A percentile compares a stretch with the other conserved stretches of the same genome.
These are phyloP conservation scores for Myathropa florea DNA, from an alignment of 2,888 invertebrate genomes.

Conservation along the genomic window DNA sequence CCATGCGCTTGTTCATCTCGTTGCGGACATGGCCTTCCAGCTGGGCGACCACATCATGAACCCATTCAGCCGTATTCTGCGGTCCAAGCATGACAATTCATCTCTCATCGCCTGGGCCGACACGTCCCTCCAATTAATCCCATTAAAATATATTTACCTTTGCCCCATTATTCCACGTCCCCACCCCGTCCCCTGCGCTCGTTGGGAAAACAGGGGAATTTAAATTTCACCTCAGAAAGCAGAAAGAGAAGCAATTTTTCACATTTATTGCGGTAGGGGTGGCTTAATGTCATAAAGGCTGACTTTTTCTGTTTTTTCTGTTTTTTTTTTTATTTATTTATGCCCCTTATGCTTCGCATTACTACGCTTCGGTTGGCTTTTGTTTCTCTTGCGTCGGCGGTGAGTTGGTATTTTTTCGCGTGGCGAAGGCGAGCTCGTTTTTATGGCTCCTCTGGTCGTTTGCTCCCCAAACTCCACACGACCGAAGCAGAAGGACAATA, in stretches of 20 bases:
- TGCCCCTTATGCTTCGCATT: slow-evolving; percentile 26
- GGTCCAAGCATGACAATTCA: not conserved
- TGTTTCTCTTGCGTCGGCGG: not conserved
- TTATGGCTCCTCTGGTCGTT: too few species aligned
- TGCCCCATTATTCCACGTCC: not conserved
- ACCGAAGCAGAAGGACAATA: not conserved
- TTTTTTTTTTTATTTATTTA: slow-evolving; percentile 26
- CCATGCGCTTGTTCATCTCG: not conserved
- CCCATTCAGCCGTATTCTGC: not conserved
- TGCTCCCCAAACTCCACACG: not conserved
- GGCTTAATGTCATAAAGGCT: slow-evolving; percentile 28
- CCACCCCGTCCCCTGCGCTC: not conserved
- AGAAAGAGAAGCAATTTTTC: slow-evolving; percentile 15
- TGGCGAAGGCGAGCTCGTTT: too few species aligned
- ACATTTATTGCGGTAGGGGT: slow-evolving; percentile 25
- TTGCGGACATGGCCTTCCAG: not conserved
- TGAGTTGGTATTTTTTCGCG: not conserved
- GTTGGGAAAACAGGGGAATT: not conserved
- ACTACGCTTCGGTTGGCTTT: slow-evolving; percentile 16
- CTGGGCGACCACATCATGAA: not conserved
- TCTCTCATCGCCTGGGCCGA: not conserved
- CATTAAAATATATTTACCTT: not conserved
- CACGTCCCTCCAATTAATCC: not conserved
- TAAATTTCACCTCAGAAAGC: slow-evolving; percentile 11
- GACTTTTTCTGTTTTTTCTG: slow-evolving; percentile 7